Evolutionary conservation across 2,113 vertebrate genomes (phyloP).

Genomic region (Corythoichthys haematopterus): DNA sequence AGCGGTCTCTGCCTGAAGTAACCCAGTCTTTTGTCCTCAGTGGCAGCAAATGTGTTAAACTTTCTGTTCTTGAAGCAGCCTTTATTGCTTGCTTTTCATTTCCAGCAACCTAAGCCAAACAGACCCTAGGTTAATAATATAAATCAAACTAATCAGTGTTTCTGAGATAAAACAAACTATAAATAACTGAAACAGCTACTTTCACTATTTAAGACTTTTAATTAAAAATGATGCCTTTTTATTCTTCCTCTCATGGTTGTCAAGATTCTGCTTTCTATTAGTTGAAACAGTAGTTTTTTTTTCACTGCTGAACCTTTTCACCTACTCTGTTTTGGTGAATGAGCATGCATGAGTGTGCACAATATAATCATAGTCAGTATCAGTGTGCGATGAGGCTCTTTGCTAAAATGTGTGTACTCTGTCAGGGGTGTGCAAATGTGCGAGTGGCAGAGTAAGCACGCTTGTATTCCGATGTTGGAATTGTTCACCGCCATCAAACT

Average conservation of each 20-base stretch:
- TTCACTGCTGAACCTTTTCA: neutral
- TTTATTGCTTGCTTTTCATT: conserved; percentile 29
- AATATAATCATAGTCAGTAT: conserved; percentile 6
- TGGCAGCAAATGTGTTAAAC: too few relatives aligned
- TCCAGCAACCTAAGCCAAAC: conserved; percentile 15
- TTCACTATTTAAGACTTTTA: conserved; percentile 13
- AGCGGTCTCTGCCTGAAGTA: too few relatives aligned
- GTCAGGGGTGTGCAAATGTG: conserved; percentile 10
- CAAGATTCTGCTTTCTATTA: conserved; percentile 37
- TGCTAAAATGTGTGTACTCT: conserved; percentile 8
- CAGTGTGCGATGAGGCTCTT: neutral
- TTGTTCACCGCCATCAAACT: conserved; percentile 31
- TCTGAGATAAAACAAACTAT: conserved; percentile 28
- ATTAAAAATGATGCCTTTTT: conserved; percentile 18
- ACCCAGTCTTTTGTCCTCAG: too few relatives aligned
- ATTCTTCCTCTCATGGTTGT: conserved; percentile 20
- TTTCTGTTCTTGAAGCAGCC: conserved; percentile 4
- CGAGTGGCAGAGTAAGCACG: conserved; percentile 10
- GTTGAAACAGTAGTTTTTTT: conserved; percentile 14
- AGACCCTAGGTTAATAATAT: conserved; percentile 14
- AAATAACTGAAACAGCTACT: conserved; percentile 18
- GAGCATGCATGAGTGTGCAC: conserved; percentile 4
- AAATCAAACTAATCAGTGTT: conserved; percentile 17
- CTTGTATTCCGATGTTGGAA: neutral
- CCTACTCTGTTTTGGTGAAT: conserved; percentile 8